phyloP scores from a whole-genome alignment of 2,888 invertebrate species.

The Hemicrepidius hirtus region DNA sequence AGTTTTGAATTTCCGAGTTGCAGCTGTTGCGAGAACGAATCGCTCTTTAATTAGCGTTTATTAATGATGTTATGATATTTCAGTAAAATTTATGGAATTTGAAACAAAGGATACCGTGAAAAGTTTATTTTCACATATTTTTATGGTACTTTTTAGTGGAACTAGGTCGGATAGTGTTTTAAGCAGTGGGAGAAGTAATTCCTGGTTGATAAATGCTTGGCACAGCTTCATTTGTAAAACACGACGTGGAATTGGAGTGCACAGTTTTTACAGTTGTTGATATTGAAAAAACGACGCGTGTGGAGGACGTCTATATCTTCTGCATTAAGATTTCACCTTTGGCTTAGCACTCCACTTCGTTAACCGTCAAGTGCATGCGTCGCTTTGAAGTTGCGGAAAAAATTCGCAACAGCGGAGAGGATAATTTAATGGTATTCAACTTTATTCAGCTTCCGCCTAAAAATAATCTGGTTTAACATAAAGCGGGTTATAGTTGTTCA shows the following conservation, averaged over 20 bases:
- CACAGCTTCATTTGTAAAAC: conserved; percentile 41
- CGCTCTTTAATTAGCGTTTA: conserved; percentile 35
- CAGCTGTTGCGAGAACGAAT: conserved; percentile 33
- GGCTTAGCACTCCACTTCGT: conserved; percentile 2
- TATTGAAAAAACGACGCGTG: conserved; percentile 24
- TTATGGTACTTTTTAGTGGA: not conserved
- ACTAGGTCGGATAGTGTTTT: not conserved
- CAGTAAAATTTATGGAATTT: conserved; percentile 19
- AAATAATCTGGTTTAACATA: conserved; percentile 11
- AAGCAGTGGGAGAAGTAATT: conserved; percentile 31
- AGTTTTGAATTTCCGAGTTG: conserved; percentile 20
- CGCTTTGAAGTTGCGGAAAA: conserved; percentile 2
- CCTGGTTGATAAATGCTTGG: conserved; percentile 40
- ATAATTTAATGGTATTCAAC: not conserved
- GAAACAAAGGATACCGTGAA: conserved; percentile 15
- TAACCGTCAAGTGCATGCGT: conserved; percentile 26
- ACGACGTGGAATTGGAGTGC: conserved; percentile 29
- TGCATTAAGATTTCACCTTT: conserved; percentile 29
- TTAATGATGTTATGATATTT: conserved; percentile 32
- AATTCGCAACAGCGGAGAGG: not conserved
- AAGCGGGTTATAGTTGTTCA: conserved; percentile 9
- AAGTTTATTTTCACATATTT: not conserved
- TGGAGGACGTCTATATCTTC: conserved; percentile 34
- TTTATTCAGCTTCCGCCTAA: not conserved
- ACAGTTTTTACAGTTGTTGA: conserved; percentile 24